Evolutionary conservation across 2,797 vertebrate genomes (phyloP).

Genomic region (Urosaurus nigricauda): DNA sequence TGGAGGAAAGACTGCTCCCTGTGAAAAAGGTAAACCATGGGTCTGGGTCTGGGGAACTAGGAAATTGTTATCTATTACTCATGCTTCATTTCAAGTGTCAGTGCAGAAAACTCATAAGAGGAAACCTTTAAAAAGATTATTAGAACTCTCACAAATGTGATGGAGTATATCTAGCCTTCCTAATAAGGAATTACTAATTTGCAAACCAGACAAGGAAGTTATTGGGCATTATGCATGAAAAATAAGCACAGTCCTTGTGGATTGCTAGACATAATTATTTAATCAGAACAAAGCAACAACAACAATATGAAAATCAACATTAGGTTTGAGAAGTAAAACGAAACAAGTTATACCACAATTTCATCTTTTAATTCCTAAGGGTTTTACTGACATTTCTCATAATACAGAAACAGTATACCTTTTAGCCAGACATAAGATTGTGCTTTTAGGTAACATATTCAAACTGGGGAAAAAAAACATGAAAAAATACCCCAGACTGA

Average conservation of each 20-base stretch:
- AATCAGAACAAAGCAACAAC: not conserved
- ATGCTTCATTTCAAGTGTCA: not conserved
- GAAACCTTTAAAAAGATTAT: not conserved
- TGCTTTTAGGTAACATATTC: too few relatives aligned
- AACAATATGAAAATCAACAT: not conserved
- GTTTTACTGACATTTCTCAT: not conserved
- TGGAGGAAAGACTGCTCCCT: not conserved
- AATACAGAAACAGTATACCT: not conserved
- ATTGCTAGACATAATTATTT: not conserved
- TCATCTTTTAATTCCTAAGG: not conserved
- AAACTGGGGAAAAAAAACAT: not conserved
- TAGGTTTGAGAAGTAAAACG: not conserved
- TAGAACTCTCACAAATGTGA: not conserved
- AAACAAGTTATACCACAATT: not conserved
- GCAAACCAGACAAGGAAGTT: not conserved
- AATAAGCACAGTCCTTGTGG: not conserved
- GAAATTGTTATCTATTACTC: not conserved
- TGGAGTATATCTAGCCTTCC: not conserved
- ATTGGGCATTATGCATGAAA: not conserved
- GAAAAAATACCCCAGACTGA: not conserved
- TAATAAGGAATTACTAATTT: conserved; percentile 15
- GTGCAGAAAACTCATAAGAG: too few relatives aligned
- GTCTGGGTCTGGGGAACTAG: not conserved
- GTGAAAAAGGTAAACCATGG: not conserved
- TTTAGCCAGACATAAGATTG: not conserved